Base-by-base conservation (phyloP, 2,888 invertebrate genomes). In the Caenorhabditis sp. region DNA sequence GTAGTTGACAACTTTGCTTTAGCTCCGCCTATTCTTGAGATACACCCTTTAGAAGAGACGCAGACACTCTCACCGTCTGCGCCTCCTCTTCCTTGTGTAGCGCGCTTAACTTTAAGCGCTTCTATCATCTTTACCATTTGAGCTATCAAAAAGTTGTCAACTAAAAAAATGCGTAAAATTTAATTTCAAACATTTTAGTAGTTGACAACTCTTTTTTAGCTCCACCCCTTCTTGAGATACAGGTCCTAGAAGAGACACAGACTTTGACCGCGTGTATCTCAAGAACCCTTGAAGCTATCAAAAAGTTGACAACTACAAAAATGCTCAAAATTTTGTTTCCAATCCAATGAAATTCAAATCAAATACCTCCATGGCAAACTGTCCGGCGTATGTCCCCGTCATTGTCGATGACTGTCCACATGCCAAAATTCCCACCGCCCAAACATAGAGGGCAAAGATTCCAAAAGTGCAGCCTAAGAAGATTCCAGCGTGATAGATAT, bases 381-480 rank as follows among this genome's bases (percentile, higher is more conserved):
- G 24, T 54, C 80, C 77, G 90, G 95, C 22, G 47, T 80, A n/a
- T 87, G 77, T 88, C 58, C 63, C 85, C 16, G 69, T 89, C 26
- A 26, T 88, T 8, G 82, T 85, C n/a, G 94, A 93, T 72, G 93
- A 93, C 87, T 93, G 93, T 16, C 93, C 93, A n/a, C 93, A 93
- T 12, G 93, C 94, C 58, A 94, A 88, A 73, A 94, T 93, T 19
- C 94, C 94, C 7, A 94, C 92, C 1, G 93, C 94, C 94, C 94
- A 94, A n/a, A 94, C 93, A 88, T 94, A 94, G 90, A 94, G 91
- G 16, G 93, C 93, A 8, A 93, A 92, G 19, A 91, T 85, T 6
- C 94, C 94, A 90, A 93, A 94, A 81, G 92, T 91, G 90, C 94
- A 90, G 14, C 94, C 94, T 2, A 94, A 90, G 86, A 93, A 94